Evolutionary conservation across 2,113 vertebrate species (phyloP), one percentile per base, ranked within the genome.

Genomic region (Cinclus cinclus): DNA sequence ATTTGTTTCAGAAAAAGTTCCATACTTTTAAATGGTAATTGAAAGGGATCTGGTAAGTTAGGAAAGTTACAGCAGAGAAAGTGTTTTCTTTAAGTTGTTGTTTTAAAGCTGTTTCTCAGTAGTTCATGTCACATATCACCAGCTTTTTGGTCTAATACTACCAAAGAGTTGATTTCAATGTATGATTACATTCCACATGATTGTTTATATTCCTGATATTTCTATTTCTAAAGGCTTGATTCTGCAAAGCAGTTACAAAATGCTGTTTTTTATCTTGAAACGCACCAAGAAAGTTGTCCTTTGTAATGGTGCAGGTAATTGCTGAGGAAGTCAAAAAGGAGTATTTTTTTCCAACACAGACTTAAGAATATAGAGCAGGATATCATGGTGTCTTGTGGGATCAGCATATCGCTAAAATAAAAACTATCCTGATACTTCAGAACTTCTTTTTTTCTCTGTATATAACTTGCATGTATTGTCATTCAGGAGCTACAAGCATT

Each of bases 401-500:
- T 64, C n/a, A 89, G 49, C 27, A 46, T 69, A 47, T 17, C 73
- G 9, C 42, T 87, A 23, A 73, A 75, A 63, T 67, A 58, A 76
- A 67, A 74, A 10, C 11, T 52, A 31, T 11, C n/a, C 19, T 64
- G 47, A 25, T 78, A 33, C 53, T 47, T 92, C 63, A 50, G 23
- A 53, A 21, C 3, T 33, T 31, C 67, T 64, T 21, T 39, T 44
- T 47, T 46, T 19, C 10, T 12, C 23, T 2, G 0, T 31, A 11
- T 37, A 12, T 74, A 59, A 93, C 30, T 82, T 84, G 37, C 10
- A 31, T 74, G 28, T 94, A 33, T 94, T 93, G 81, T 62, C 77
- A 13, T 94, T 60, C 94, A 99, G 99, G 99, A 81, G 99, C 99
- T 80, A 99, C 99, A 27, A 99, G 99, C 90, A 99, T 99, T 81